Base-by-base conservation (phyloP, 2,888 invertebrate species). In the Eurois occulta region DNA sequence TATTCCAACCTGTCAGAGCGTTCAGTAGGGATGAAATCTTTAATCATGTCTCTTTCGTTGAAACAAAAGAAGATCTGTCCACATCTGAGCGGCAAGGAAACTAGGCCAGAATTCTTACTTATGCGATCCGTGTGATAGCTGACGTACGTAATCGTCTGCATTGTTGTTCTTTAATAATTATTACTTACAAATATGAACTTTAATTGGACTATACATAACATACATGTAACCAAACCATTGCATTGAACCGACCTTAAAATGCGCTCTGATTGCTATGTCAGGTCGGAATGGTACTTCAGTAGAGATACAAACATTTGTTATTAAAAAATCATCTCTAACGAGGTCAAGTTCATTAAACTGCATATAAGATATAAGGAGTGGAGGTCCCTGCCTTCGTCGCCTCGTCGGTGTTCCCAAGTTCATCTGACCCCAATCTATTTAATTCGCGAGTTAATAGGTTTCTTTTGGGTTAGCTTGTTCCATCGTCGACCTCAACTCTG, bases 331-430 rank as follows among this genome's bases (percentile, higher is more conserved):
- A 38, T 72, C 24, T n/a, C 21, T 24, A 60, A 28, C 18, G 32
- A 60, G 13, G 13, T 62, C 28, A 48, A 41, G 13, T 60, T 73
- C 28, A 75, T 73, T 72, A 58, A 74, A 74, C 74, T 72, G 74
- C 43, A 74, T 58, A 35, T 43, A 72, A 43, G 71, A 43, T 35
- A n/a, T n/a, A n/a, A n/a, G n/a, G n/a, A n/a, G n/a, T n/a, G n/a
- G n/a, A n/a, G n/a, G n/a, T n/a, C n/a, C n/a, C n/a, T n/a, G n/a
- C n/a, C n/a, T n/a, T n/a, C n/a, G n/a, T n/a, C n/a, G n/a, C n/a
- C n/a, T n/a, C n/a, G n/a, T n/a, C n/a, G n/a, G n/a, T n/a, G n/a
- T n/a, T n/a, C n/a, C n/a, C n/a, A n/a, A n/a, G n/a, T n/a, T n/a
- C n/a, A n/a, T n/a, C n/a, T n/a, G n/a, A n/a, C n/a, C n/a, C n/a